A percentile compares a stretch with the other conserved stretches of the same genome.
These are phyloP conservation scores for Ips nitidus DNA, from an alignment of 1,140 invertebrate genomes.

Conservation along the genomic window DNA sequence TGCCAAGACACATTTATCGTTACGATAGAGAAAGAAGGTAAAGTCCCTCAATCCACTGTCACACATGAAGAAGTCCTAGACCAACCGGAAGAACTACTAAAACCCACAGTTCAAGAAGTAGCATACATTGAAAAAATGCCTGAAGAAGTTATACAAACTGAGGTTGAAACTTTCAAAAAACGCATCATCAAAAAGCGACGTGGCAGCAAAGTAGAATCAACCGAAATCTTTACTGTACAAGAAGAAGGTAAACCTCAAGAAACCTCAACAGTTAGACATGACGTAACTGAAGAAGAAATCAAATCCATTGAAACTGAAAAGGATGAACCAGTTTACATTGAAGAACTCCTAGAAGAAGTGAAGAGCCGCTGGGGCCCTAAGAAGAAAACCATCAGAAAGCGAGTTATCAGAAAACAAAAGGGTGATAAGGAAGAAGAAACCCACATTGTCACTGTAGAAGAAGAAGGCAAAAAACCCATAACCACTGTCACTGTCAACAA, in stretches of 20 bases:
- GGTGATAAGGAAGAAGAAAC: slow-evolving; percentile 51
- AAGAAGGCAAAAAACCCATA: slow-evolving; percentile 52
- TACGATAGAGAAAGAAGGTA: slow-evolving; percentile 49
- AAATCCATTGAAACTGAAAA: slow-evolving; percentile 22
- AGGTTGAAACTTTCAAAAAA: slow-evolving; percentile 47
- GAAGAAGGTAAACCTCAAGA: slow-evolving; percentile 53
- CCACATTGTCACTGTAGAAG: slow-evolving; percentile 55
- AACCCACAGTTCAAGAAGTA: slow-evolving; percentile 9
- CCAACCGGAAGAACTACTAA: slow-evolving; percentile 18
- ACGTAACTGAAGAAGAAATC: slow-evolving; percentile 44
- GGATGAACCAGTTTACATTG: slow-evolving; percentile 44
- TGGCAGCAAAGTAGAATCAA: slow-evolving; percentile 52
- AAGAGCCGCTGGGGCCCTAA: slow-evolving; percentile 48
- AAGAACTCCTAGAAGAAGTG: slow-evolving; percentile 47
- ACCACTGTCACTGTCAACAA: slow-evolving; percentile 51
- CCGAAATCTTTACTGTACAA: slow-evolving; percentile 55
- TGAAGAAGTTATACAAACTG: slow-evolving; percentile 48
- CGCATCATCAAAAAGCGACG: slow-evolving; percentile 49
- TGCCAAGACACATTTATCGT: slow-evolving; percentile 46
- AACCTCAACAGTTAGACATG: slow-evolving; percentile 53
- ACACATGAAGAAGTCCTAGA: slow-evolving; percentile 44
- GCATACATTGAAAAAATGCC: slow-evolving; percentile 47
- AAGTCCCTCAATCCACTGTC: slow-evolving; percentile 49
- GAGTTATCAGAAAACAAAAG: slow-evolving; percentile 45
- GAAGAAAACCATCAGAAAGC: slow-evolving; percentile 51